Conservation (phyloP, 2,888 invertebrate genomes). For the Busseola fusca region DNA sequence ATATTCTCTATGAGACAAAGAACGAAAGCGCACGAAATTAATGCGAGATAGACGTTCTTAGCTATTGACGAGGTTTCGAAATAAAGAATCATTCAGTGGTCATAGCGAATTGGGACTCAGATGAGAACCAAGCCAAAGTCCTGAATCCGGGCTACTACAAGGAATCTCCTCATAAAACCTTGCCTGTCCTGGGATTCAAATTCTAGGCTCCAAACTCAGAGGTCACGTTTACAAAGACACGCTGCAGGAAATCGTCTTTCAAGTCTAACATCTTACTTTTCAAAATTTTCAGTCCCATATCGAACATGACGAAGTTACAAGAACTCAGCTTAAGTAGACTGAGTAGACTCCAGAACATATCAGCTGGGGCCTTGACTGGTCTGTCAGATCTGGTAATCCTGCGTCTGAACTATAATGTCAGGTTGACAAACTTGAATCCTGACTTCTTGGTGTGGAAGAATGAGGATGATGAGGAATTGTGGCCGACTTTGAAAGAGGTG, state of each 20-base stretch:
- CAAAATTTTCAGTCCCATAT: conserved; percentile 85
- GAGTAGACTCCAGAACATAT: conserved; percentile 88
- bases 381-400: conserved; percentile 86
- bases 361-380: conserved; percentile 77
- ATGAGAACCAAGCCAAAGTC: background rate
- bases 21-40: too few relatives aligned
- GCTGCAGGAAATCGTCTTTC: background rate
- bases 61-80: too few relatives aligned
- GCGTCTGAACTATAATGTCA: conserved; percentile 89
- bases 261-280: background rate
- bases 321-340: conserved; percentile 90
- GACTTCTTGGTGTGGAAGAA: conserved; percentile 86
- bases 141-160: background rate
- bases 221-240: background rate
- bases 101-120: too few relatives aligned
- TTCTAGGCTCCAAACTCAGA: background rate
- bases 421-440: conserved; percentile 88
- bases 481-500: conserved; percentile 91
- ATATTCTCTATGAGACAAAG: too few relatives aligned
- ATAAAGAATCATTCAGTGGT: too few relatives aligned
- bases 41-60: too few relatives aligned
- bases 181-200: background rate
- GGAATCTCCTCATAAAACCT: background rate
- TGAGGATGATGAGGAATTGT: conserved; percentile 80
- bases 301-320: conserved; percentile 87